Percentiles rank a stretch among this genome's conserved stretches.
phyloP scores from a whole-genome alignment of 1,140 invertebrate genomes.

The Dreissena polymorpha region DNA sequence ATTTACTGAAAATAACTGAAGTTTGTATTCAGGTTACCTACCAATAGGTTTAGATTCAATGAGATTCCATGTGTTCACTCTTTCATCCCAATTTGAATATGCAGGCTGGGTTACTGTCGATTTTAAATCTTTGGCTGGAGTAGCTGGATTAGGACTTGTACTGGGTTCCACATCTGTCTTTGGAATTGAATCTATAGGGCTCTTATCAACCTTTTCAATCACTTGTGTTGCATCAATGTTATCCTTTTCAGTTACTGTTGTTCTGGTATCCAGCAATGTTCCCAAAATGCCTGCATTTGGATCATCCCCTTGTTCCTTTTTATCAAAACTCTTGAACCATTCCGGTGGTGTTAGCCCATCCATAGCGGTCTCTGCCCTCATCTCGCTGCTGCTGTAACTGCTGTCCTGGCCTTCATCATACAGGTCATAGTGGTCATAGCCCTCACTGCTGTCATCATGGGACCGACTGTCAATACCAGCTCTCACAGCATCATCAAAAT shows the following conservation, averaged over 20 bases:
- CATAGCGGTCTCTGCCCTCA: slow-evolving; percentile 19
- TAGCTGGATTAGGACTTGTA: slow-evolving; percentile 72
- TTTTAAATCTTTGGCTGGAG: slow-evolving; percentile 55
- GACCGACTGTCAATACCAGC: slow-evolving; percentile 7
- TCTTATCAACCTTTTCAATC: no score
- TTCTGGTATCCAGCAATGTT: neutral
- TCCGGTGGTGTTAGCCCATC: neutral
- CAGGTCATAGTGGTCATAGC: slow-evolving; percentile 42
- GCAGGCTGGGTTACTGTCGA: slow-evolving; percentile 44
- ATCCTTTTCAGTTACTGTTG: slow-evolving; percentile 1
- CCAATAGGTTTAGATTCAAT: slow-evolving; percentile 65
- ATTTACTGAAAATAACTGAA: no score
- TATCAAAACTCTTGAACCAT: slow-evolving; percentile 33
- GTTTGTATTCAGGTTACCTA: slow-evolving; percentile 33
- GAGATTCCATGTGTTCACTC: slow-evolving; percentile 48
- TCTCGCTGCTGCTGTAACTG: slow-evolving; percentile 51
- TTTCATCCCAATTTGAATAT: slow-evolving; percentile 52
- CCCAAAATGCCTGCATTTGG: no score
- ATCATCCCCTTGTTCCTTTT: no score
- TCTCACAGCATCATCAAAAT: slow-evolving; percentile 33
- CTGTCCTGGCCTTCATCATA: slow-evolving; percentile 47
- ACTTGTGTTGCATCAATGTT: slow-evolving; percentile 3
- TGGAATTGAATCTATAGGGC: slow-evolving; percentile 16
- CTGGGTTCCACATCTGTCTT: slow-evolving; percentile 63
- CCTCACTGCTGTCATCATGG: slow-evolving; percentile 36